phyloP scores from a whole-genome alignment of 2,797 vertebrate genomes.

The Halcyon badia region DNA sequence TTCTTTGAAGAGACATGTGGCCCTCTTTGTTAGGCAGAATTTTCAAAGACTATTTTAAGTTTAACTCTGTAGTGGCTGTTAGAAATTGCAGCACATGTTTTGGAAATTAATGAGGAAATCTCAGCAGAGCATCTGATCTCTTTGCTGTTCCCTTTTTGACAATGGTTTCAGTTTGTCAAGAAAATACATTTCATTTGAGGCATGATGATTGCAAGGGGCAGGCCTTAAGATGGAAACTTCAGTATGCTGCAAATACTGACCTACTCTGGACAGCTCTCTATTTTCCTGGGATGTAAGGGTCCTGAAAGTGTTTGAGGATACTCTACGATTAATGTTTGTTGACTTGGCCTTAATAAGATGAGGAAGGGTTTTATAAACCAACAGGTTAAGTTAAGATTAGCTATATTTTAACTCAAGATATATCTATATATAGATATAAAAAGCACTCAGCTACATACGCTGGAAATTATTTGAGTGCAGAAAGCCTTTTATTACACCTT shows the following conservation, averaged over 20 bases:
- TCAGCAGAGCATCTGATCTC: not conserved
- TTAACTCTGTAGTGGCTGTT: not conserved
- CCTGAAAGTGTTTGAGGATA: not conserved
- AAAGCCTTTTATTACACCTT: not conserved
- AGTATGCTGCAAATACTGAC: not conserved
- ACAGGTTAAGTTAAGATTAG: not conserved
- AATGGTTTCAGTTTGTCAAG: not conserved
- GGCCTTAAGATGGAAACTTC: not conserved
- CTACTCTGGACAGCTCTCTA: not conserved
- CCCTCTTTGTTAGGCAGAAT: not conserved
- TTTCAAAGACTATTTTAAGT: not conserved
- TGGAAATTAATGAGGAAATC: not conserved
- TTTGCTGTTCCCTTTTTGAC: not conserved
- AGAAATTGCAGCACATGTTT: not conserved
- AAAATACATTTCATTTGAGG: not conserved
- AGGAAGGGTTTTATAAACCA: not conserved
- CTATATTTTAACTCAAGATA: not conserved
- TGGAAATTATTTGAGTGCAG: not conserved
- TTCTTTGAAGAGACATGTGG: not conserved
- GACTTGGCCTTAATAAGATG: not conserved
- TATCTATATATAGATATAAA: no score
- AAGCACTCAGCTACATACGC: not conserved
- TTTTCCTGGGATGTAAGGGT: not conserved
- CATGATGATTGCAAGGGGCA: not conserved
- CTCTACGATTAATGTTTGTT: not conserved